Conservation (phyloP, 2,797 vertebrate species). For the Takifugu rubripes region DNA sequence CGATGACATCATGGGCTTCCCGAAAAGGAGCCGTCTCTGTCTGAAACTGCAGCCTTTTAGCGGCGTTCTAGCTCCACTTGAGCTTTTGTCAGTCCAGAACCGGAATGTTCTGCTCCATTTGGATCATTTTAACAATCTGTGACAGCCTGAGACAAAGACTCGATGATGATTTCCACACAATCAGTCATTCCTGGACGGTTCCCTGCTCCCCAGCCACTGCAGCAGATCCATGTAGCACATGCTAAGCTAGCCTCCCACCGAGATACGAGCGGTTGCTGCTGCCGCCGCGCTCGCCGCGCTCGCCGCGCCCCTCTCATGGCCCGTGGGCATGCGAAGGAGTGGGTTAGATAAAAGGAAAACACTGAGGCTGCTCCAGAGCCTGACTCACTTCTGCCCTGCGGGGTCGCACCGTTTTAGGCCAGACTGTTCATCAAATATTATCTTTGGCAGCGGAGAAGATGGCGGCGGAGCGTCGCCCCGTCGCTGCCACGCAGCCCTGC, state of each 20-base stretch:
- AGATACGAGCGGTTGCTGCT: constrained; percentile 50
- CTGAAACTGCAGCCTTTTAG: no score
- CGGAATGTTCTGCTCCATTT: no score
- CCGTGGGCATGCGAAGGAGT: constrained; percentile 69
- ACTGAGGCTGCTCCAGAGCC: constrained; percentile 62
- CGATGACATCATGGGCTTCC: constrained; percentile 68
- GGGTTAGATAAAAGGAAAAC: constrained; percentile 60
- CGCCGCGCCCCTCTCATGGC: constrained; percentile 65
- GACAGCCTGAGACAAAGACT: background rate
- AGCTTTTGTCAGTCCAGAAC: no score
- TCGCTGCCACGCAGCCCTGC: constrained; percentile 22
- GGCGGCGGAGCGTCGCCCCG: constrained; percentile 35
- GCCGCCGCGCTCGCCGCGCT: background rate
- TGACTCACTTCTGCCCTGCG: constrained; percentile 61
- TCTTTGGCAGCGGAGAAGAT: constrained; percentile 48
- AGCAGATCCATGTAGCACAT: constrained; percentile 2
- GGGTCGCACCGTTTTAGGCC: constrained; percentile 59
- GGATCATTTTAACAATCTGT: background rate
- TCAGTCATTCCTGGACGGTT: background rate
- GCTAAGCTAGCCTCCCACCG: constrained; percentile 47
- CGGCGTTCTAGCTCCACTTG: no score
- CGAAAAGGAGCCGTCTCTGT: no score
- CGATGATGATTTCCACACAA: background rate
- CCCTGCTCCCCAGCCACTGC: constrained; percentile 10
- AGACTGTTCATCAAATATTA: constrained; percentile 66